A percentile compares a stretch with the other conserved stretches of the same genome.
Evolutionary conservation across 2,113 vertebrate genomes (phyloP).

Genomic region (Hiodon tergisus): DNA sequence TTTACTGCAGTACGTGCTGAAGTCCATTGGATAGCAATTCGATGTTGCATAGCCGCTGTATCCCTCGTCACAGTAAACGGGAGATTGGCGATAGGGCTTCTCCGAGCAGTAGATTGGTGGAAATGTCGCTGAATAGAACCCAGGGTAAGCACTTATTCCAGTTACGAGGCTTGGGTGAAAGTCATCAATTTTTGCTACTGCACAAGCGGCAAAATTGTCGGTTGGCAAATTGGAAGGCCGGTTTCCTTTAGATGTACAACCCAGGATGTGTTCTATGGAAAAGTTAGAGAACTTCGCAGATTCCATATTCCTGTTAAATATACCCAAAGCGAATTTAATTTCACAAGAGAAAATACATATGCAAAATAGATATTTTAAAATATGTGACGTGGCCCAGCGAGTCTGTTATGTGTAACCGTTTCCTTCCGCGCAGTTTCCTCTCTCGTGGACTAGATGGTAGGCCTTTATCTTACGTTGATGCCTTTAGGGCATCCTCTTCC

Average conservation of each 20-base stretch:
- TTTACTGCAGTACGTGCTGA: not conserved
- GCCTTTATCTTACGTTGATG: not conserved
- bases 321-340: not conserved
- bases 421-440: not conserved
- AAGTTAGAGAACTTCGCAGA: constrained; percentile 45
- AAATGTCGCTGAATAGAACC: not conserved
- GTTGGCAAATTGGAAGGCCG: not conserved
- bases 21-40: not conserved
- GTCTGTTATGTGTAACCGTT: too few species aligned
- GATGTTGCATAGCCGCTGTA: not conserved
- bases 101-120: not conserved
- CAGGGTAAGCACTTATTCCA: not conserved
- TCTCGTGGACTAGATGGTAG: too few species aligned
- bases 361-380: not conserved
- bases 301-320: constrained; percentile 26
- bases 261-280: constrained; percentile 59
- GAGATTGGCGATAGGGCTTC: not conserved
- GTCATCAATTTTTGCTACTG: not conserved
- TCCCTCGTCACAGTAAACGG: not conserved
- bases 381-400: too few species aligned
- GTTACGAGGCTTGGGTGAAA: not conserved
- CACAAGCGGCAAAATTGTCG: not conserved
- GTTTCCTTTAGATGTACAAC: constrained; percentile 28
- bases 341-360: not conserved
- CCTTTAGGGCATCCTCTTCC: not conserved